These are phyloP conservation scores for Leptinotarsa texana DNA, from an alignment of 1,140 invertebrate species.

Conservation along the genomic window DNA sequence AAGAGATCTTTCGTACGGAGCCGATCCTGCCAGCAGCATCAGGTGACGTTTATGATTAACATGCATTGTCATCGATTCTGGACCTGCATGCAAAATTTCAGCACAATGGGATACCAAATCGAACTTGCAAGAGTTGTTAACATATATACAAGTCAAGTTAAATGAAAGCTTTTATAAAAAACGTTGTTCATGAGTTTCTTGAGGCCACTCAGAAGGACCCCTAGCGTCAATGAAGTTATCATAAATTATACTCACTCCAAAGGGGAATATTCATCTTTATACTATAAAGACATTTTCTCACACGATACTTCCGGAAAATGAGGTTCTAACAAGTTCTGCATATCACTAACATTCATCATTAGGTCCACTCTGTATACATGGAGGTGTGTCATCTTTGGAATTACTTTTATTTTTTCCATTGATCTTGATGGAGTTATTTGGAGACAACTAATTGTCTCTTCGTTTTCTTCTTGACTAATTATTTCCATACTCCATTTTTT, in stretches of 20 bases:
- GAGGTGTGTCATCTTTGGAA: background rate
- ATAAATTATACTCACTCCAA: conserved; percentile 11
- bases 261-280: background rate
- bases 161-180: no score
- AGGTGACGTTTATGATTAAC: no score
- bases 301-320: conserved; percentile 16
- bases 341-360: conserved; percentile 1
- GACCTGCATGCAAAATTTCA: no score
- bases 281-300: conserved; percentile 8
- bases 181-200: conserved; percentile 3
- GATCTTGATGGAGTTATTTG: conserved; percentile 1
- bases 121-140: no score
- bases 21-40: no score
- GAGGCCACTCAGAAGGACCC: conserved; percentile 1
- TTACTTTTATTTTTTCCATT: background rate
- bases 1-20: no score
- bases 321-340: conserved; percentile 6
- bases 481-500: conserved; percentile 7
- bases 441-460: conserved; percentile 8
- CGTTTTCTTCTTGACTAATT: conserved; percentile 10
- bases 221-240: conserved; percentile 10
- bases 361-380: conserved; percentile 16
- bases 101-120: no score
- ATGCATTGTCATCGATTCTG: no score
- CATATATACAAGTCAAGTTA: no score